Percentiles rank a stretch among this genome's conserved stretches.
phyloP scores from a whole-genome alignment of 1,140 invertebrate species.

The Papilio helenus region DNA sequence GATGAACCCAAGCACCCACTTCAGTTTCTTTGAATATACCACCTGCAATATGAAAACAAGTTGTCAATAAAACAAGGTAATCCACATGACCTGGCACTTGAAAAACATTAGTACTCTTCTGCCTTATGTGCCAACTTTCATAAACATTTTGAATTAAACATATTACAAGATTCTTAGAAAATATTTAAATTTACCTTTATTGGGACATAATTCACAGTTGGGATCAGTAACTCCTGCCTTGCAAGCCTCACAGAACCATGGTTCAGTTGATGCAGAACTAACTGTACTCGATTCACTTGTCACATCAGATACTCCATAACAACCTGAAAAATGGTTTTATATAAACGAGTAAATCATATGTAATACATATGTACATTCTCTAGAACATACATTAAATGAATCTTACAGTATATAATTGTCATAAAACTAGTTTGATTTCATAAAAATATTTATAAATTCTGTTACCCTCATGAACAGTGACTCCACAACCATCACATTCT shows the following conservation, averaged over 20 bases:
- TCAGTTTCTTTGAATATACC: slow-evolving; percentile 98
- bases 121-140: too few species aligned
- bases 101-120: too few species aligned
- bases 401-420: too few species aligned
- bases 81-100: not conserved
- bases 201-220: slow-evolving; percentile 94
- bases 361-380: too few species aligned
- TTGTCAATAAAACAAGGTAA: not conserved
- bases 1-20: slow-evolving; percentile 98
- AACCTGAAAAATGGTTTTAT: slow-evolving; percentile 83
- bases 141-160: too few species aligned
- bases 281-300: slow-evolving; percentile 95
- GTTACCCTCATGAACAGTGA: slow-evolving; percentile 96
- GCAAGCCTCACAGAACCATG: slow-evolving; percentile 99
- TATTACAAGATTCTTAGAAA: too few species aligned
- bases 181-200: slow-evolving; percentile 83
- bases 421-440: not conserved
- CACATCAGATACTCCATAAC: slow-evolving; percentile 97
- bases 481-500: slow-evolving; percentile 97
- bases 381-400: too few species aligned
- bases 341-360: too few species aligned
- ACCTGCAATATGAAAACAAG: slow-evolving; percentile 81
- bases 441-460: slow-evolving; percentile 1
- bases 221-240: slow-evolving; percentile 94
- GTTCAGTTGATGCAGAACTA: slow-evolving; percentile 96